These are phyloP conservation scores for Leucania comma DNA, from an alignment of 2,888 invertebrate genomes.

Conservation along the genomic window DNA sequence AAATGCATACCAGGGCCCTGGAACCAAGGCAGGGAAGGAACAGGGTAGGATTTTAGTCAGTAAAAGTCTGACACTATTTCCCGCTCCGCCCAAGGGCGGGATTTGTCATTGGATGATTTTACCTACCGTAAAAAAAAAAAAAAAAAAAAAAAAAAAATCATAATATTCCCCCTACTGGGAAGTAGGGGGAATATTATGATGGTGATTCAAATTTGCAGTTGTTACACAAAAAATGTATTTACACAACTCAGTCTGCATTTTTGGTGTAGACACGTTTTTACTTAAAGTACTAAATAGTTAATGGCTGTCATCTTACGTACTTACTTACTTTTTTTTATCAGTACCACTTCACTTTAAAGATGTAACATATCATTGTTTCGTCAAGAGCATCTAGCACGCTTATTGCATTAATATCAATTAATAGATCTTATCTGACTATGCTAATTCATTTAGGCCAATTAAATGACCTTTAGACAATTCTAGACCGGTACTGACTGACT, in stretches of 20 bases:
- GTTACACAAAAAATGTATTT: neutral
- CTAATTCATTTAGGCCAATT: slow-evolving; percentile 5
- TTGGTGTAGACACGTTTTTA: neutral
- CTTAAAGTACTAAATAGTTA: neutral
- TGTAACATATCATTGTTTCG: slow-evolving; percentile 56
- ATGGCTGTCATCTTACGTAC: slow-evolving; percentile 11
- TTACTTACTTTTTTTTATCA: neutral
- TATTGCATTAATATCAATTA: slow-evolving; percentile 37
- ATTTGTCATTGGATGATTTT: no score
- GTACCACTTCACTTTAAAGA: slow-evolving; percentile 26
- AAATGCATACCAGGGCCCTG: no score
- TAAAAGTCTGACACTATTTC: no score
- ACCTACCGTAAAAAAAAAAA: no score
- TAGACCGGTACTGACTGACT: neutral
- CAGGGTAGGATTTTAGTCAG: no score
- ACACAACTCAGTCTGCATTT: slow-evolving; percentile 13
- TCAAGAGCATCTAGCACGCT: slow-evolving; percentile 35
- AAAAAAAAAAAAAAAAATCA: no score
- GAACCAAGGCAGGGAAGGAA: no score
- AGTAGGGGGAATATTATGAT: no score
- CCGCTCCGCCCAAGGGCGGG: no score
- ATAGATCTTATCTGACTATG: slow-evolving; percentile 26
- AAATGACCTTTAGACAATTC: neutral
- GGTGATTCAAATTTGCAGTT: no score
- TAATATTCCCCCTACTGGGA: no score